A percentile compares a stretch with the other conserved stretches of the same genome.
Conservation (phyloP, 1,140 invertebrate species). For the Dryas iulia region DNA sequence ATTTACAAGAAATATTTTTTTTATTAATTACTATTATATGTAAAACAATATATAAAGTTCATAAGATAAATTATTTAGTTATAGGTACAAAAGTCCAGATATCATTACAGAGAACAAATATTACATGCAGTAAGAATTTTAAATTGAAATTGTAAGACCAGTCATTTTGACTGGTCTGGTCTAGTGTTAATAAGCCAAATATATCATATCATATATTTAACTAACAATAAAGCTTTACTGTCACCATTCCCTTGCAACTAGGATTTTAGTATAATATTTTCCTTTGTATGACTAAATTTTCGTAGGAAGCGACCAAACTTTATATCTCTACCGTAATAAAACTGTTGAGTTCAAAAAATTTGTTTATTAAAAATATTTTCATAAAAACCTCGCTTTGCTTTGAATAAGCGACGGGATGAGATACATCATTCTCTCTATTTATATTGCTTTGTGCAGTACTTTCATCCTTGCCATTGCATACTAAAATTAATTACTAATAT, state of each 20-base stretch:
- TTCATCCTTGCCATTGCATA: not conserved
- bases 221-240: not conserved
- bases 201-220: too few relatives aligned
- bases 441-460: not conserved
- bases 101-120: too few relatives aligned
- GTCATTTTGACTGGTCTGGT: too few relatives aligned
- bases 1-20: too few relatives aligned
- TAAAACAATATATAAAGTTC: too few relatives aligned
- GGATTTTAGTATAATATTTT: not conserved
- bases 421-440: not conserved
- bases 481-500: not conserved
- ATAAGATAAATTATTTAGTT: too few relatives aligned
- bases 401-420: not conserved
- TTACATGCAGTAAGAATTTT: too few relatives aligned
- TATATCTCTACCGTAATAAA: not conserved
- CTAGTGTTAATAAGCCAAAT: too few relatives aligned
- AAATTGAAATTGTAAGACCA: too few relatives aligned
- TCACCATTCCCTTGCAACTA: not conserved
- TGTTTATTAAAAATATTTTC: slow-evolving; percentile 3
- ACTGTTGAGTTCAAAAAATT: not conserved
- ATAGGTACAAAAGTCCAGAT: too few relatives aligned
- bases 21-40: too few relatives aligned
- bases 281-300: not conserved
- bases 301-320: not conserved
- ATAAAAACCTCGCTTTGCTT: not conserved